Percentiles rank a stretch among this genome's conserved stretches.
Conservation (phyloP, 2,888 invertebrate genomes). For the Drosophila emarginata region DNA sequence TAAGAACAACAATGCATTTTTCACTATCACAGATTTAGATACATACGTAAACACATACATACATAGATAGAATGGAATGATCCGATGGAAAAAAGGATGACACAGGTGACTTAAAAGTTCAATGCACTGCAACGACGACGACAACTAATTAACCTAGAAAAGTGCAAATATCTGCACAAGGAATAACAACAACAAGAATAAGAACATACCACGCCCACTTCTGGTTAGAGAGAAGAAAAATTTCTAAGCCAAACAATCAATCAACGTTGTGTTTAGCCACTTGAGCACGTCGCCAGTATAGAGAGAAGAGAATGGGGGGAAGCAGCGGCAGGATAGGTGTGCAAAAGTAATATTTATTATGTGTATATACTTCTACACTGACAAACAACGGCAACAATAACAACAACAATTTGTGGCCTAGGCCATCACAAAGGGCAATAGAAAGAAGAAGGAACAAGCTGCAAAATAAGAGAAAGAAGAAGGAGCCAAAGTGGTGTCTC, state of each 20-base stretch:
- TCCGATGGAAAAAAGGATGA: constrained; percentile 2
- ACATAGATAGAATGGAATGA: not conserved
- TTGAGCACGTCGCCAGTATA: constrained; percentile 63
- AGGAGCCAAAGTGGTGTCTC: constrained; percentile 23
- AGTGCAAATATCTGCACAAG: constrained; percentile 67
- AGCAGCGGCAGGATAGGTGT: constrained; percentile 48
- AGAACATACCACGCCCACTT: constrained; percentile 50
- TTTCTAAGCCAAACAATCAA: constrained; percentile 68
- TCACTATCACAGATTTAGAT: constrained; percentile 29
- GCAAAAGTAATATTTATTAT: constrained; percentile 73
- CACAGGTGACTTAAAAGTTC: constrained; percentile 42
- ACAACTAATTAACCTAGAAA: constrained; percentile 71
- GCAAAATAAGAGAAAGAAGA: constrained; percentile 8
- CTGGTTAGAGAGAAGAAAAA: constrained; percentile 33
- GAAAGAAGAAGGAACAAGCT: too few relatives aligned
- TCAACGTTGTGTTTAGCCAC: constrained; percentile 63
- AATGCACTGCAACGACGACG: constrained; percentile 51
- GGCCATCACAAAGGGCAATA: constrained; percentile 43
- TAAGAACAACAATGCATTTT: constrained; percentile 33
- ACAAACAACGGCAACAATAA: constrained; percentile 49
- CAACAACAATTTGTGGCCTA: constrained; percentile 22
- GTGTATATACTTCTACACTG: constrained; percentile 56
- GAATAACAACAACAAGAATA: not conserved
- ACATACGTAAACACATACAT: not conserved
- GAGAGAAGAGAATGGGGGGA: constrained; percentile 19